A percentile compares a stretch with the other conserved stretches of the same genome.
phyloP scores from a whole-genome alignment of 2,113 vertebrate genomes.

The Antigone vipio region DNA sequence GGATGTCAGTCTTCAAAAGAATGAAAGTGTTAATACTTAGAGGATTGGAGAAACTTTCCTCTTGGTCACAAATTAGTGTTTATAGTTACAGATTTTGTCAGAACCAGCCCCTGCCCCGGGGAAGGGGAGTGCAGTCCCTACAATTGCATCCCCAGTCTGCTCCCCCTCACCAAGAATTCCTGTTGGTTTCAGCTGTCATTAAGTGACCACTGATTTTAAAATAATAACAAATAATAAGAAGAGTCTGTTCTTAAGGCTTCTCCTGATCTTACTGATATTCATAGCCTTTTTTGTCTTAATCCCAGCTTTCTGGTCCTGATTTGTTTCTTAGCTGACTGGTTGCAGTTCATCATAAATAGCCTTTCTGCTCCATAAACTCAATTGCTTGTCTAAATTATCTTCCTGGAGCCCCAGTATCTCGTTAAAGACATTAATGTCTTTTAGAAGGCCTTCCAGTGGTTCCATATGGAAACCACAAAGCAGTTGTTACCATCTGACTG shows the following conservation, averaged over 20 bases:
- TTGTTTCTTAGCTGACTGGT: background rate
- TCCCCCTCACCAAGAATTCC: background rate
- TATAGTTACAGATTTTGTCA: background rate
- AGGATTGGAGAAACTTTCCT: background rate
- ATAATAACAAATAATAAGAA: background rate
- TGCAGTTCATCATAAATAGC: background rate
- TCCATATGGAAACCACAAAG: background rate
- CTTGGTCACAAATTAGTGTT: background rate
- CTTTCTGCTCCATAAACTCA: background rate
- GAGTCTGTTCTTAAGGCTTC: background rate
- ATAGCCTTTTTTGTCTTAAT: background rate
- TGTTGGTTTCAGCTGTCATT: background rate
- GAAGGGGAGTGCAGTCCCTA: rapidly evolving
- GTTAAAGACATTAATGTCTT: background rate
- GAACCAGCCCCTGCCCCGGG: rapidly evolving
- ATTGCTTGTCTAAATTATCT: background rate
- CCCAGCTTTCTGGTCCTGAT: background rate
- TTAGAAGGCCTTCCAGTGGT: background rate
- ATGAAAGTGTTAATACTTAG: background rate
- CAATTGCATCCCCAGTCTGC: background rate
- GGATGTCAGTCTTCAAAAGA: background rate
- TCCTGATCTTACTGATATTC: background rate
- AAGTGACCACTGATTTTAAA: background rate
- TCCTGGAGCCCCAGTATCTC: background rate
- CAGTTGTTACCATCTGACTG: background rate